These are phyloP conservation scores for Mesembrinibis cayennensis DNA, from an alignment of 2,113 vertebrate genomes.

Conservation along the genomic window DNA sequence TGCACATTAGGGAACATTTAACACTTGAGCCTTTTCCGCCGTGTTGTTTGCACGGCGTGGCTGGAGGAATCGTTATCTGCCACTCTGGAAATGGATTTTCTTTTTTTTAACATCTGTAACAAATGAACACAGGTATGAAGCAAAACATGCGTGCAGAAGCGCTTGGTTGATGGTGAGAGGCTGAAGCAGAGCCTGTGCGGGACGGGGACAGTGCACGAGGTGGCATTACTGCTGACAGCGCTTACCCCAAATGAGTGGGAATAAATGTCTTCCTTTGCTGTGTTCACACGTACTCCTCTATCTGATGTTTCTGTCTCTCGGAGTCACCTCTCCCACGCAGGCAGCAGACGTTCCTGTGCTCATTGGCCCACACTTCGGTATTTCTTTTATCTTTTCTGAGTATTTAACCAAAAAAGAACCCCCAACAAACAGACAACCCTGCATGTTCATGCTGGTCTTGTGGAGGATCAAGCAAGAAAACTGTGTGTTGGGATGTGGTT, in stretches of 20 bases:
- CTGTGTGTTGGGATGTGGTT: neutral
- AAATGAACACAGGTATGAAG: neutral
- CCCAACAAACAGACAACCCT: neutral
- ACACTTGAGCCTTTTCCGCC: constrained; percentile 53
- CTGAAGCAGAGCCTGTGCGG: neutral
- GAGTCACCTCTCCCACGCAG: neutral
- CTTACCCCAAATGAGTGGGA: neutral
- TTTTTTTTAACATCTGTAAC: neutral
- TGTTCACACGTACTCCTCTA: neutral
- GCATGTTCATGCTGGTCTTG: rapidly evolving
- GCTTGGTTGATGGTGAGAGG: neutral
- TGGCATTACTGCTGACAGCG: rapidly evolving
- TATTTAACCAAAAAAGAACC: neutral
- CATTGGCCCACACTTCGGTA: neutral
- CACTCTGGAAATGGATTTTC: constrained; percentile 4
- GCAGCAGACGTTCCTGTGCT: rapidly evolving
- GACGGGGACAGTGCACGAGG: neutral
- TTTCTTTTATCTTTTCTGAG: neutral
- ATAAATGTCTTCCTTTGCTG: neutral
- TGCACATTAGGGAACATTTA: constrained; percentile 66
- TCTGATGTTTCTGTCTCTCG: neutral
- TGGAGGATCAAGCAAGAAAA: neutral
- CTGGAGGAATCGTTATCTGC: constrained; percentile 44
- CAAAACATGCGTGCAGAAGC: rapidly evolving
- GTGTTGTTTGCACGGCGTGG: constrained; percentile 23